Percentiles rank a stretch among this genome's conserved stretches.
Evolutionary conservation across 2,797 vertebrate genomes (phyloP).

Genomic region (Anabacerthia variegaticeps): DNA sequence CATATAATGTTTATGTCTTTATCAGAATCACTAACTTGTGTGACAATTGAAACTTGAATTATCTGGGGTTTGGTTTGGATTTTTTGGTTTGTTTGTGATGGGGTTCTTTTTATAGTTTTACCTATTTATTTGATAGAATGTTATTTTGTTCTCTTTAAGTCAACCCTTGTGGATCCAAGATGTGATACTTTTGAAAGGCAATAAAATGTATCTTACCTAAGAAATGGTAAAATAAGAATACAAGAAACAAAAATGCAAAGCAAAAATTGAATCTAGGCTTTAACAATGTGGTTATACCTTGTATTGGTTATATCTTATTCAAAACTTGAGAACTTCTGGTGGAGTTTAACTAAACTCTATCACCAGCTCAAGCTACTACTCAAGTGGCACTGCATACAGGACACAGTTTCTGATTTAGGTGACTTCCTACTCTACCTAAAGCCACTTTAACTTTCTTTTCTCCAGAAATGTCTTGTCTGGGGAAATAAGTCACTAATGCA

Average conservation of each 20-base stretch:
- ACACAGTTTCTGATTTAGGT: not conserved
- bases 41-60: not conserved
- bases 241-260: not conserved
- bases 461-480: not conserved
- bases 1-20: not conserved
- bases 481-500: not conserved
- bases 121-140: not conserved
- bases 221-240: not conserved
- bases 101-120: not conserved
- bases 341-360: not conserved
- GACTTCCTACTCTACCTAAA: not conserved
- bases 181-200: not conserved
- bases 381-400: not conserved
- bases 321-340: not conserved
- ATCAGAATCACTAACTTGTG: not conserved
- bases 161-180: not conserved
- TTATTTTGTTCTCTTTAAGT: not conserved
- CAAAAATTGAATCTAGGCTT: not conserved
- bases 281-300: not conserved
- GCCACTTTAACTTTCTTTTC: not conserved
- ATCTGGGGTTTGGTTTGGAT: not conserved
- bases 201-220: not conserved
- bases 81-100: not conserved
- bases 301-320: not conserved
- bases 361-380: not conserved